These are phyloP conservation scores for Sclerodermus sp. DNA, from an alignment of 2,888 invertebrate species.

Conservation along the genomic window DNA sequence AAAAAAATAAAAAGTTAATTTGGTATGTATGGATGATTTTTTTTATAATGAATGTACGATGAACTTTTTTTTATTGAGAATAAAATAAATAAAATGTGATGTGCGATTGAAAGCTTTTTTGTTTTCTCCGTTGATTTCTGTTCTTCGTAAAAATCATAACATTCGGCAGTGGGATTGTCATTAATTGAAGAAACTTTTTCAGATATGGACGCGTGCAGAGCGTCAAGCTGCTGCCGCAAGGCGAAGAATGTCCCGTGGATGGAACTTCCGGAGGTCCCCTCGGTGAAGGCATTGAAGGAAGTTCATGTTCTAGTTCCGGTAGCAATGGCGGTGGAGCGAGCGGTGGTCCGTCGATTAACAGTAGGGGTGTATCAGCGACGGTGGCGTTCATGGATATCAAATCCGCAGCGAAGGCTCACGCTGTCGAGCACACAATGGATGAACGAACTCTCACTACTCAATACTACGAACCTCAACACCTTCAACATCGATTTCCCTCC, in stretches of 20 bases:
- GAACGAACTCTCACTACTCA: constrained; percentile 85
- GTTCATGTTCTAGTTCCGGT: constrained; percentile 45
- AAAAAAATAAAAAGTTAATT: no score
- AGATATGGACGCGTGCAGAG: constrained; percentile 98
- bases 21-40: no score
- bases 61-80: no score
- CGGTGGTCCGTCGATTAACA: constrained; percentile 60
- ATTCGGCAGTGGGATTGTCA: no score
- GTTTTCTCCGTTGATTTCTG: no score
- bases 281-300: constrained; percentile 57
- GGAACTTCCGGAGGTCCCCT: constrained; percentile 60
- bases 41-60: no score
- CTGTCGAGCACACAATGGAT: constrained; percentile 85
- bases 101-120: no score
- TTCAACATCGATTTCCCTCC: constrained; percentile 58
- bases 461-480: constrained; percentile 80
- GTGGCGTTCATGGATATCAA: constrained; percentile 97
- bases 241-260: constrained; percentile 58
- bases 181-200: no score
- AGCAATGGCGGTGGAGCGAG: constrained; percentile 51
- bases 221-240: constrained; percentile 84
- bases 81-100: no score
- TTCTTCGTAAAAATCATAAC: no score
- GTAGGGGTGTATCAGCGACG: constrained; percentile 78
- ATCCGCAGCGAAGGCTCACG: constrained; percentile 92